phyloP scores from a whole-genome alignment of 30 jellyfish, hydroid and myxozoan species.

The Aurelia sp. region DNA sequence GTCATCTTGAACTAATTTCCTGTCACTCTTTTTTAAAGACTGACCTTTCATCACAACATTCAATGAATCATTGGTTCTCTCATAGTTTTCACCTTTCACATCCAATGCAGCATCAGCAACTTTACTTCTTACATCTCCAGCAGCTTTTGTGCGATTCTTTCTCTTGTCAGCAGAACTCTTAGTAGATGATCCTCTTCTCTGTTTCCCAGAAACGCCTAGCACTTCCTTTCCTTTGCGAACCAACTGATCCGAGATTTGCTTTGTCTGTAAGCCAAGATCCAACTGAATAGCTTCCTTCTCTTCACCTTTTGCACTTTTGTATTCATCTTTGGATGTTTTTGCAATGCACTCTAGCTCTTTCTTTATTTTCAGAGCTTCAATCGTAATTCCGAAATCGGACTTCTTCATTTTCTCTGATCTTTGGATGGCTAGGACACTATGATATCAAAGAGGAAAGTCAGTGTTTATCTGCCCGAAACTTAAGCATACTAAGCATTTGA shows the following conservation, averaged over 20 bases:
- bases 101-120: neutral
- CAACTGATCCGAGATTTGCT: constrained; percentile 10
- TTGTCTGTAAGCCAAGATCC: constrained; percentile 15
- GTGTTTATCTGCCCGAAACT: too few relatives aligned
- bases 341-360: constrained; percentile 45
- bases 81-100: neutral
- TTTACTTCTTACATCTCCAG: neutral
- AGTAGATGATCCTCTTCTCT: constrained; percentile 30
- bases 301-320: constrained; percentile 26
- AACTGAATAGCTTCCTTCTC: constrained; percentile 28
- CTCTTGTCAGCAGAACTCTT: neutral
- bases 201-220: constrained; percentile 47
- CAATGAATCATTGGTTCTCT: neutral
- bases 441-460: too few relatives aligned
- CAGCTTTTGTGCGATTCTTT: neutral
- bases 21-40: too few relatives aligned
- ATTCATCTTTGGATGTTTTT: constrained; percentile 46
- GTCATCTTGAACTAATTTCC: too few relatives aligned
- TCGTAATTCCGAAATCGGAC: neutral
- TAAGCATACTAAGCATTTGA: too few relatives aligned
- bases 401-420: constrained; percentile 22
- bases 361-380: constrained; percentile 21
- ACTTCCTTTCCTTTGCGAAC: constrained; percentile 50
- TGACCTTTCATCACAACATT: constrained; percentile 56
- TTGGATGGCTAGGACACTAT: too few relatives aligned